A percentile compares a stretch with the other conserved stretches of the same genome.
Conservation (phyloP, 2,888 invertebrate genomes). For the Mythimna lalbum region DNA sequence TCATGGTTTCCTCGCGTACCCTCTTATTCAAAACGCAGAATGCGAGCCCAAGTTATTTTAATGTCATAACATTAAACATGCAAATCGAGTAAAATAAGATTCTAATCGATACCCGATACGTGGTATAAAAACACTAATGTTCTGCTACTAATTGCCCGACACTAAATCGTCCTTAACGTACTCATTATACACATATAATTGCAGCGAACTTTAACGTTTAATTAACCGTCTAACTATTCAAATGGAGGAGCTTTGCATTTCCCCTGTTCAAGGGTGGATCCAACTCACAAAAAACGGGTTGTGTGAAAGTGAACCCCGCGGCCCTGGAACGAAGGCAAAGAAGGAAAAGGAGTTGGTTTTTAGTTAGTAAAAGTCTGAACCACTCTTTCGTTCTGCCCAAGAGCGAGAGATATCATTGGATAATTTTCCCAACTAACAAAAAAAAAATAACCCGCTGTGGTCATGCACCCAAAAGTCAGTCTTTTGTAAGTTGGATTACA, state of each 20-base stretch:
- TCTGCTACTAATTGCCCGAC: slow-evolving; percentile 56
- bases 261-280: slow-evolving; percentile 46
- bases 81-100: slow-evolving; percentile 58
- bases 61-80: slow-evolving; percentile 64
- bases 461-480: no score
- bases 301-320: no score
- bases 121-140: slow-evolving; percentile 45
- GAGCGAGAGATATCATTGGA: no score
- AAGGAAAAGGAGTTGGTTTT: no score
- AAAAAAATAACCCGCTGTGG: no score
- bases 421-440: no score
- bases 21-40: slow-evolving; percentile 50
- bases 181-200: slow-evolving; percentile 59
- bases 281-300: no score
- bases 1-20: slow-evolving; percentile 40
- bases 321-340: no score
- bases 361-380: no score
- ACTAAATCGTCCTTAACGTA: slow-evolving; percentile 51
- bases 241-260: slow-evolving; percentile 47
- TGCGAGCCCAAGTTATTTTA: slow-evolving; percentile 50
- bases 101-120: slow-evolving; percentile 41
- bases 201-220: slow-evolving; percentile 51
- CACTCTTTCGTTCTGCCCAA: no score
- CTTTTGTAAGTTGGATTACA: no score
- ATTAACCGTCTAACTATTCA: slow-evolving; percentile 59